Percentiles rank a stretch among this genome's conserved stretches.
phyloP scores from a whole-genome alignment of 2,888 invertebrate genomes.

The Stenodera caucasica region DNA sequence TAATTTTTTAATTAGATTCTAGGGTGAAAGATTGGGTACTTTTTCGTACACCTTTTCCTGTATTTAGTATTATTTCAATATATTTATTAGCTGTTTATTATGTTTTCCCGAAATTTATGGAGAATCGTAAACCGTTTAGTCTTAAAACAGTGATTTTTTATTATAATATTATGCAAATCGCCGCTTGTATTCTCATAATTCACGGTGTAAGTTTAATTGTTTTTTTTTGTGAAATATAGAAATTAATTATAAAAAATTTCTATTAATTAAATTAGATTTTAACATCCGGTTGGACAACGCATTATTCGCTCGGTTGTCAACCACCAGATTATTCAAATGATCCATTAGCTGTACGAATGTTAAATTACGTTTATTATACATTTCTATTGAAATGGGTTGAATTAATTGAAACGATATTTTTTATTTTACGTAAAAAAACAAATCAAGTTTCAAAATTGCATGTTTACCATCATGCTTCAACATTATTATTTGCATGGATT shows the following conservation, averaged over 20 bases:
- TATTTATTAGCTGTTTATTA: constrained; percentile 59
- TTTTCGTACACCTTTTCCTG: constrained; percentile 58
- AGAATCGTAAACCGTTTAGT: constrained; percentile 65
- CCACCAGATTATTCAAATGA: constrained; percentile 70
- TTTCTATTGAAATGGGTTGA: constrained; percentile 67
- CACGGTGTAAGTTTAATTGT: constrained; percentile 66
- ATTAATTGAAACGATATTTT: constrained; percentile 70
- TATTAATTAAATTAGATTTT: constrained; percentile 55
- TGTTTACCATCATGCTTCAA: constrained; percentile 71
- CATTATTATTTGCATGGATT: constrained; percentile 64
- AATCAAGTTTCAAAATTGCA: constrained; percentile 73
- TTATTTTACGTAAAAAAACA: constrained; percentile 70
- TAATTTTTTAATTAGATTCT: constrained; percentile 45
- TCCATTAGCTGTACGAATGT: constrained; percentile 62
- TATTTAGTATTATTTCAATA: constrained; percentile 54
- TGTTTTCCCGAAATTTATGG: constrained; percentile 68
- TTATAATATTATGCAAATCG: constrained; percentile 82
- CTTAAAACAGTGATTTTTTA: constrained; percentile 67
- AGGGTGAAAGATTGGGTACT: constrained; percentile 59
- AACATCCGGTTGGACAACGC: constrained; percentile 68
- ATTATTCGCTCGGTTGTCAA: constrained; percentile 67
- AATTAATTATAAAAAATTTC: neutral
- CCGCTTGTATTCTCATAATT: constrained; percentile 67
- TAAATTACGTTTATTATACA: constrained; percentile 61
- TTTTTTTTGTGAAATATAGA: too few species aligned